These are phyloP conservation scores for Scaptomyza hsui DNA, from an alignment of 1,140 invertebrate genomes.

Conservation along the genomic window DNA sequence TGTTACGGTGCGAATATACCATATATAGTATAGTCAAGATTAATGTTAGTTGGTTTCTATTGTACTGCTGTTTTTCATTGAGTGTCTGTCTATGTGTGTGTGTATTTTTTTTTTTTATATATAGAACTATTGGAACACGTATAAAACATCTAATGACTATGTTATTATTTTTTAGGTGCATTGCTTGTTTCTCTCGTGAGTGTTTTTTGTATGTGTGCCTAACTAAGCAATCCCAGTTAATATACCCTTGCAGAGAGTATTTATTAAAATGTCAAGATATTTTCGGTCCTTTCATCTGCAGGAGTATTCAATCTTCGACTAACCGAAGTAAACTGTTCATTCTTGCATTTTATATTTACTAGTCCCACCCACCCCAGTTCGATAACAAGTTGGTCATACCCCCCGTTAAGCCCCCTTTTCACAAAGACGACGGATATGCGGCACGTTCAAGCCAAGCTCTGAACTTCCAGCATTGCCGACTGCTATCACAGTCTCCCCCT, in stretches of 20 bases:
- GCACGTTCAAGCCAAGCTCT: conserved; percentile 43
- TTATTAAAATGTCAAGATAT: not conserved
- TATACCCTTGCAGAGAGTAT: conserved; percentile 16
- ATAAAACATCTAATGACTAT: conserved; percentile 78
- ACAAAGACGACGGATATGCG: conserved; percentile 50
- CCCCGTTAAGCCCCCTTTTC: conserved; percentile 2
- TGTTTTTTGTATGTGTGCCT: conserved; percentile 48
- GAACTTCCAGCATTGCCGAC: conserved; percentile 55
- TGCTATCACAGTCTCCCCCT: conserved; percentile 59
- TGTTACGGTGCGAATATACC: conserved; percentile 59
- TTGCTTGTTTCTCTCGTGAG: conserved; percentile 28
- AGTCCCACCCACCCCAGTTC: conserved; percentile 18
- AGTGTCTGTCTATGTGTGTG: conserved; percentile 10
- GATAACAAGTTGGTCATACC: conserved; percentile 60
- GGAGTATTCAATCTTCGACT: not conserved
- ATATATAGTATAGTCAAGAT: conserved; percentile 58
- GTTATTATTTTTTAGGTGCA: conserved; percentile 33
- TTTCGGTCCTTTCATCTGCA: not conserved
- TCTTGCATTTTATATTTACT: conserved; percentile 29
- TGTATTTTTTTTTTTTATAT: conserved; percentile 21
- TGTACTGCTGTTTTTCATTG: not conserved
- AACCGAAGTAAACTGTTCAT: not conserved
- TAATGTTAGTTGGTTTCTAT: conserved; percentile 40
- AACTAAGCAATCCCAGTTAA: conserved; percentile 58
- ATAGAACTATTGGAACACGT: conserved; percentile 76